A percentile compares a stretch with the other conserved stretches of the same genome.
Evolutionary conservation across 1,140 invertebrate species (phyloP).

Genomic region (Leptopilina boulardi): DNA sequence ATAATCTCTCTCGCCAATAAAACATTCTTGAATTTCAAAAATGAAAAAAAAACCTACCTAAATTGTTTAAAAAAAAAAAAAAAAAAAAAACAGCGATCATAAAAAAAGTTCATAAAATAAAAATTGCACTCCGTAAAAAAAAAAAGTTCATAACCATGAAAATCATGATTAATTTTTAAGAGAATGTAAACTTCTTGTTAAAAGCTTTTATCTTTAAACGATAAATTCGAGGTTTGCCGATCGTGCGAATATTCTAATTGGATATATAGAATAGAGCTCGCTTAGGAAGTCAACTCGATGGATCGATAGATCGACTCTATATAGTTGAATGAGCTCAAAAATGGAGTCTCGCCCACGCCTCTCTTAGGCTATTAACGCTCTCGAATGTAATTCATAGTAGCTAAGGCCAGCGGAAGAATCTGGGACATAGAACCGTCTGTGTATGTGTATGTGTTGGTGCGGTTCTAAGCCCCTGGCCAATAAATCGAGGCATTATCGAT

Average conservation of each 20-base stretch:
- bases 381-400: slow-evolving; percentile 53
- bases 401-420: slow-evolving; percentile 54
- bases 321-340: slow-evolving; percentile 21
- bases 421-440: too few species aligned
- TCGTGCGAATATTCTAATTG: slow-evolving; percentile 1
- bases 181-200: slow-evolving; percentile 3
- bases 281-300: background rate
- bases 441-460: too few species aligned
- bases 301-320: slow-evolving; percentile 16
- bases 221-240: background rate
- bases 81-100: too few species aligned
- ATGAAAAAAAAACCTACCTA: too few species aligned
- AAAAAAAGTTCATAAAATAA: too few species aligned
- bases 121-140: too few species aligned
- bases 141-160: background rate
- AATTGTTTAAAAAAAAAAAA: too few species aligned
- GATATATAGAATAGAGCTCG: background rate
- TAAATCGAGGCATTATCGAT: slow-evolving; percentile 66
- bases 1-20: background rate
- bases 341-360: slow-evolving; percentile 53
- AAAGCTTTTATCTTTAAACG: background rate
- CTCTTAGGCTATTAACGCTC: slow-evolving; percentile 49
- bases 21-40: too few species aligned
- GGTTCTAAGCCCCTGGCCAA: slow-evolving; percentile 52
- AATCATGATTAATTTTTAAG: background rate